A percentile compares a stretch with the other conserved stretches of the same genome.
Evolutionary conservation across 1,140 invertebrate genomes (phyloP).

Genomic region (Lordiphosa clarofinis): DNA sequence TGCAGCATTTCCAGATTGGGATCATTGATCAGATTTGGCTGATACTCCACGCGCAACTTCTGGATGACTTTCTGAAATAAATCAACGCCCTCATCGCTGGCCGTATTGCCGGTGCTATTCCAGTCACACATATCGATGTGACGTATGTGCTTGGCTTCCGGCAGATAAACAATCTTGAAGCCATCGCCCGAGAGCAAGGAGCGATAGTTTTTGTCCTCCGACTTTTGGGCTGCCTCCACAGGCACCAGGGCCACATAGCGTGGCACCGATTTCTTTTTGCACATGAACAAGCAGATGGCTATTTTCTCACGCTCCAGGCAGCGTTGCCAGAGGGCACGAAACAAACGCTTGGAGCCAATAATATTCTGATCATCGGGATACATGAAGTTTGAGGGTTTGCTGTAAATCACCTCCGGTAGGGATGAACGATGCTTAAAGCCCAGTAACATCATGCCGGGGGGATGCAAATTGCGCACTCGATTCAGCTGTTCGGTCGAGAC

Average conservation of each 20-base stretch:
- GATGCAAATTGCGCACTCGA: conserved; percentile 51
- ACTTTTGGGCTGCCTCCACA: conserved; percentile 26
- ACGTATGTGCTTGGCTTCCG: conserved; percentile 63
- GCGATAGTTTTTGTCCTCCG: conserved; percentile 39
- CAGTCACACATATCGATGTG: conserved; percentile 60
- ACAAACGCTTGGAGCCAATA: conserved; percentile 69
- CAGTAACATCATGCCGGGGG: conserved; percentile 65
- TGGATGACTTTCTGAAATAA: conserved; percentile 66
- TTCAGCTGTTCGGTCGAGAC: conserved; percentile 55
- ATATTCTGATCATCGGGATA: conserved; percentile 72
- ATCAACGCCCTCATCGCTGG: conserved; percentile 45
- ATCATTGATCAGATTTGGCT: conserved; percentile 65
- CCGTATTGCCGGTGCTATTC: conserved; percentile 53
- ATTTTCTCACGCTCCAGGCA: conserved; percentile 70
- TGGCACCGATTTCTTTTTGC: conserved; percentile 64
- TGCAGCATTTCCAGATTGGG: conserved; percentile 62
- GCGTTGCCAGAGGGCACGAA: conserved; percentile 70
- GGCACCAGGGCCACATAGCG: conserved; percentile 69
- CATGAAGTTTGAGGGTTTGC: conserved; percentile 69
- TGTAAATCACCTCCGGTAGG: conserved; percentile 43
- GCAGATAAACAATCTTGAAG: conserved; percentile 73
- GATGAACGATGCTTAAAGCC: conserved; percentile 68
- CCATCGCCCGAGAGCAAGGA: conserved; percentile 64
- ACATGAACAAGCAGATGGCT: conserved; percentile 71
- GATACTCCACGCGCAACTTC: conserved; percentile 64